Base-by-base conservation (phyloP, 2,888 invertebrate genomes). In the Tipula vernalis region DNA sequence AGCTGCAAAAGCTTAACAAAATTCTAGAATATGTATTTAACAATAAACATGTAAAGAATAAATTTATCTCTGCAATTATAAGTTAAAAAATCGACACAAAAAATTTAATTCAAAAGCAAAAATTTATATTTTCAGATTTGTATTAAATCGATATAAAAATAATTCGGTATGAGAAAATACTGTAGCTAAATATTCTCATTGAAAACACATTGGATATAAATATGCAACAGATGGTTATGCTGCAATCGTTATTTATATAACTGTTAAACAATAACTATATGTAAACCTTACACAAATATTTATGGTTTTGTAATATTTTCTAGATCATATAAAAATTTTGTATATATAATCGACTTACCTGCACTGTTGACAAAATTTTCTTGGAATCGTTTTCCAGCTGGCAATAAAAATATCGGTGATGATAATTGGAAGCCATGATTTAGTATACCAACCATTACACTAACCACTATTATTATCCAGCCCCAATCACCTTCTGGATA, bases 401-500 rank as follows among this genome's bases (percentile, higher is more conserved):
- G 87, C 36, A 87, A n/a, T 12, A 87, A 86, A 42, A 87, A 87
- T n/a, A 86, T 36, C 5, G 84, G 71, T 83, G 87, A 84, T 2
- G 87, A 83, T 71, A 94, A 93, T 88, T 96, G 95, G 88, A 96
- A 91, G 0, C 97, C 97, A 89, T 96, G 95, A 28, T 95, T 94
- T 51, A 97, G 91, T 47, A 96, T 92, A 90, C 96, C 96, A 83
- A 95, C 95, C 36, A 95, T 91, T 36, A 96, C 93, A 18, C 95
- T 96, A 41, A 95, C 95, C 15, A 93, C 92, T 1, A 96, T 93
- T 86, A 97, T 94, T 86, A 96, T 94, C 96, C 96, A 97, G 6
- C 97, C 97, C 96, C 96, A 97, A 0, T 96, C 96, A 5, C 96
- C 96, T 91, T 97, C 97, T 47, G 96, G 96, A 91, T 96, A 97